Evolutionary conservation across 2,888 invertebrate species (phyloP).

Genomic region (Ypsolopha sequella): DNA sequence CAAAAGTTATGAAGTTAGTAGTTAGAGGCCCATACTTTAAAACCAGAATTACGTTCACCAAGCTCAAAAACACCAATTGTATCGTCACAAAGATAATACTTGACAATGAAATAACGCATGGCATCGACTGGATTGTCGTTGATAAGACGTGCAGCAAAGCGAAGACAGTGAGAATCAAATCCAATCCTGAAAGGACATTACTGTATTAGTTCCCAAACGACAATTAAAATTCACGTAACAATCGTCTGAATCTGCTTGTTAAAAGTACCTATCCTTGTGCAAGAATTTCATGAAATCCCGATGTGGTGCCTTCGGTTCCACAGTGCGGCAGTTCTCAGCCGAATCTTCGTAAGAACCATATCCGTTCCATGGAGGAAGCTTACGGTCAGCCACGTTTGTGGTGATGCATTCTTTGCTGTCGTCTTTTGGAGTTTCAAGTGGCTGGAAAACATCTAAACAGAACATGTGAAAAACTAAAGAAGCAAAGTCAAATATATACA

Average conservation of each 20-base stretch:
- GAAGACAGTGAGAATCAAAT: slow-evolving; percentile 80
- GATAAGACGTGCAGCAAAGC: slow-evolving; percentile 84
- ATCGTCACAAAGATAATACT: slow-evolving; percentile 86
- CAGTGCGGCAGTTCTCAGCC: slow-evolving; percentile 85
- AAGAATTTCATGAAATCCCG: slow-evolving; percentile 85
- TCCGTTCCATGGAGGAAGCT: slow-evolving; percentile 90
- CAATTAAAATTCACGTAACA: neutral
- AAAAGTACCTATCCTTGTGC: slow-evolving; percentile 77
- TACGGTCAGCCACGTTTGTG: slow-evolving; percentile 38
- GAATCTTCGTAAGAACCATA: slow-evolving; percentile 93
- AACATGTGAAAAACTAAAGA: too few species aligned
- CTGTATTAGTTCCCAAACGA: neutral
- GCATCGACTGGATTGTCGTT: slow-evolving; percentile 76
- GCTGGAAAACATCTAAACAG: slow-evolving; percentile 74
- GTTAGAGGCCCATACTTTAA: slow-evolving; percentile 25
- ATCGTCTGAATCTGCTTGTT: neutral
- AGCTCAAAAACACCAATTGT: slow-evolving; percentile 87
- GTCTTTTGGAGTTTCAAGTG: slow-evolving; percentile 61
- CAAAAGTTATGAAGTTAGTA: neutral
- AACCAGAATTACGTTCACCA: slow-evolving; percentile 79
- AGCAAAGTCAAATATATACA: too few species aligned
- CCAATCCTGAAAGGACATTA: slow-evolving; percentile 63
- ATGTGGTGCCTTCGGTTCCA: slow-evolving; percentile 83
- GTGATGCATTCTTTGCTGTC: slow-evolving; percentile 30
- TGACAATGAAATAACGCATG: slow-evolving; percentile 82